A percentile compares a stretch with the other conserved stretches of the same genome.
phyloP scores from a whole-genome alignment of 2,113 vertebrate species.

The Microcebus jonahi region DNA sequence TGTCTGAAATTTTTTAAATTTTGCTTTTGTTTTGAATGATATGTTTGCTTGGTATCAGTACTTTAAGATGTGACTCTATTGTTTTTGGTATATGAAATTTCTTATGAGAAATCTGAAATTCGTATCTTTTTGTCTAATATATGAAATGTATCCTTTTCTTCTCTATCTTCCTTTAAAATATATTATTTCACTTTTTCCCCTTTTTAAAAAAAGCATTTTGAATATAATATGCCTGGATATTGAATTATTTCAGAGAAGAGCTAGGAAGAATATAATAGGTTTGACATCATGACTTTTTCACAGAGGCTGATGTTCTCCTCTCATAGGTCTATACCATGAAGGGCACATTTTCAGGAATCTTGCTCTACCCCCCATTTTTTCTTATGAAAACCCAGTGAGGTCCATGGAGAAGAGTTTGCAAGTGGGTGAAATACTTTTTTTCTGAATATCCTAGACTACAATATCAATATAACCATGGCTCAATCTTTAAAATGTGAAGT shows the following conservation, averaged over 20 bases:
- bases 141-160: background rate
- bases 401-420: background rate
- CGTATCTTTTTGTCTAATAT: background rate
- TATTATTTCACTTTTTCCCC: background rate
- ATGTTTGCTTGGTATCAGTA: background rate
- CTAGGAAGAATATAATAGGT: background rate
- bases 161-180: background rate
- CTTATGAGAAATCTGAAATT: background rate
- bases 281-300: background rate
- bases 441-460: background rate
- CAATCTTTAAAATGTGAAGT: background rate
- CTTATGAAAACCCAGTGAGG: background rate
- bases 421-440: background rate
- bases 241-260: background rate
- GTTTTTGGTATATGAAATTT: background rate
- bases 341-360: background rate
- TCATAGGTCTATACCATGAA: background rate
- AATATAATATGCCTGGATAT: background rate
- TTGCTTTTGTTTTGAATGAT: background rate
- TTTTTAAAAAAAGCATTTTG: background rate
- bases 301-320: background rate
- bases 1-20: background rate
- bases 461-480: background rate
- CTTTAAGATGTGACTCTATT: background rate
- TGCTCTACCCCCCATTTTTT: background rate